Conservation (phyloP, 2,113 vertebrate species). For the Xiphophorus hellerii region DNA sequence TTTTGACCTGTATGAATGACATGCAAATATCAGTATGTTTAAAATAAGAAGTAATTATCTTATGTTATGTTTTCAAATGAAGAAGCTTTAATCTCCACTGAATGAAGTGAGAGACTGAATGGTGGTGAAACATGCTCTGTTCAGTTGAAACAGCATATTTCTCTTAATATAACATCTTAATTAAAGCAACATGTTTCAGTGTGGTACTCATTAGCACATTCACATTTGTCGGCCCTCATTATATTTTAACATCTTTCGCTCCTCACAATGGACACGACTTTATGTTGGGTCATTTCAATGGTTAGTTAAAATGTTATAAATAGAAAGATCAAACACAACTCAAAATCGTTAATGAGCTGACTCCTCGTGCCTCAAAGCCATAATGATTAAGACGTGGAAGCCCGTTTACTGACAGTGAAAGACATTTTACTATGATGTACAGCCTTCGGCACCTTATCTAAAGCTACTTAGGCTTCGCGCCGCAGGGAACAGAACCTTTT, state of each 20-base stretch:
- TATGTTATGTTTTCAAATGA: not conserved
- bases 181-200: not conserved
- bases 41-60: not conserved
- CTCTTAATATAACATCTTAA: not conserved
- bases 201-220: not conserved
- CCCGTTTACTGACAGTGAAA: slow-evolving; percentile 4
- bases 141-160: not conserved
- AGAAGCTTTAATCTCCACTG: not conserved
- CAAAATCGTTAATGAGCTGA: not conserved
- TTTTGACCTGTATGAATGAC: not conserved
- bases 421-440: not conserved
- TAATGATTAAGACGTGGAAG: slow-evolving; percentile 7
- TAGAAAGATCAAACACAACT: slow-evolving; percentile 14
- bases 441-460: slow-evolving; percentile 7
- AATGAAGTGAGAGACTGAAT: not conserved
- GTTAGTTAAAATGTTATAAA: not conserved
- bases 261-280: not conserved
- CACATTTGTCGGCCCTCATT: not conserved
- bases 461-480: not conserved
- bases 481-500: no score
- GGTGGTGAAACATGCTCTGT: not conserved
- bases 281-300: not conserved
- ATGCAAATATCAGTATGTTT: not conserved
- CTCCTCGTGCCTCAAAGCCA: not conserved
- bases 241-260: not conserved